Percentiles rank a stretch among this genome's conserved stretches.
Conservation (phyloP, 2,888 invertebrate genomes). For the Eupithecia subumbrata region DNA sequence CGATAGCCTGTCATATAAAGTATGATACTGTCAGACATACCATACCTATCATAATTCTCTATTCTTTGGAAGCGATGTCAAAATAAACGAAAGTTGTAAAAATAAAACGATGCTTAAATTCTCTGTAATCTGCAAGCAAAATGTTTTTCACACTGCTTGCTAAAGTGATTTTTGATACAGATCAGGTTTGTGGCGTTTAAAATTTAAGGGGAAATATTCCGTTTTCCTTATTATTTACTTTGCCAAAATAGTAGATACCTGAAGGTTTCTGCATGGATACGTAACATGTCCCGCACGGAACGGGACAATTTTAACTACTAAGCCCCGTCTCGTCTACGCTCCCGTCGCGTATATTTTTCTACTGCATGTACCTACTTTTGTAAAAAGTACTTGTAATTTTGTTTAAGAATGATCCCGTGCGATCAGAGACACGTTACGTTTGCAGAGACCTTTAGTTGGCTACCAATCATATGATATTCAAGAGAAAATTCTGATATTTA, state of each 20-base stretch:
- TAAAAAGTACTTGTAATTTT: too few species aligned
- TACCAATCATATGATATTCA: background rate
- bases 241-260: background rate
- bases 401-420: too few species aligned
- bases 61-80: conserved; percentile 6
- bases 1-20: conserved; percentile 7
- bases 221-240: conserved; percentile 6
- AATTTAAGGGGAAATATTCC: background rate
- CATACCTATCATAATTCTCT: background rate
- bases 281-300: too few species aligned
- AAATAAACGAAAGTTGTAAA: conserved; percentile 13
- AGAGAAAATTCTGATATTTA: background rate
- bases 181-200: conserved; percentile 14
- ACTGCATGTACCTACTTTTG: too few species aligned
- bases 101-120: conserved; percentile 22
- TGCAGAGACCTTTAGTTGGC: background rate
- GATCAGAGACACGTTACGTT: too few species aligned
- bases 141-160: conserved; percentile 22
- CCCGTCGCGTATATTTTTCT: too few species aligned
- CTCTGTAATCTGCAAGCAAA: conserved; percentile 20
- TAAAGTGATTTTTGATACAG: conserved; percentile 11
- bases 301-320: too few species aligned
- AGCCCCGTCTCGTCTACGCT: too few species aligned
- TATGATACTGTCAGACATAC: conserved; percentile 14
- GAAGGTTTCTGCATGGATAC: too few species aligned